Evolutionary conservation across 92 coral and sea anemone species (phyloP).

Genomic region (Montipora capitata): DNA sequence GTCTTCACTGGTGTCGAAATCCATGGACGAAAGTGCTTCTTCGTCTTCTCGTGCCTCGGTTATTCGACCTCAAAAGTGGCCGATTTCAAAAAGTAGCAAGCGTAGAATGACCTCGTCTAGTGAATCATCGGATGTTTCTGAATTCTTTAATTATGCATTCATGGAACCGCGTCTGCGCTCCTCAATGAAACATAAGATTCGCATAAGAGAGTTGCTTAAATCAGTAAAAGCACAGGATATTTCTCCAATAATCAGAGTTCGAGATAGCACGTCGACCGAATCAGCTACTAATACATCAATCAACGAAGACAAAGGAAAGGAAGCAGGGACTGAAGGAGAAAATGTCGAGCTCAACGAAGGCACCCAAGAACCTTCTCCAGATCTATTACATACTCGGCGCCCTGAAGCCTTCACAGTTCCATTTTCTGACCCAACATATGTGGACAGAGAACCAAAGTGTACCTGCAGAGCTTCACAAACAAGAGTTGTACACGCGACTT

Average conservation of each 20-base stretch:
- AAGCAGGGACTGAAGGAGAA: slow-evolving; percentile 8
- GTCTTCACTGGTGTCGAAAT: slow-evolving; percentile 79
- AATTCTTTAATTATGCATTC: slow-evolving; percentile 75
- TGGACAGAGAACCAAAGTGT: slow-evolving; percentile 12
- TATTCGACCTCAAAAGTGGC: slow-evolving; percentile 34
- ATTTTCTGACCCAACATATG: neutral
- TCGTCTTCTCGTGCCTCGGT: slow-evolving; percentile 57
- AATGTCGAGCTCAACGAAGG: neutral
- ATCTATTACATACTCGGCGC: neutral
- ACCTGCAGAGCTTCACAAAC: neutral
- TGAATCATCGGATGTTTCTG: slow-evolving; percentile 76
- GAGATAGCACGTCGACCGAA: slow-evolving; percentile 17
- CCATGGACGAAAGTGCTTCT: slow-evolving; percentile 63
- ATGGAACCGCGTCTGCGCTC: slow-evolving; percentile 59
- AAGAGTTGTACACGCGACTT: slow-evolving; percentile 2
- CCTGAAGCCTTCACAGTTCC: slow-evolving; percentile 9
- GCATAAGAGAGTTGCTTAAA: slow-evolving; percentile 77
- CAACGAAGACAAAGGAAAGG: slow-evolving; percentile 14
- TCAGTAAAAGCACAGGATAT: slow-evolving; percentile 64
- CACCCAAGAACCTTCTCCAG: neutral
- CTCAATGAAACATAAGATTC: slow-evolving; percentile 78
- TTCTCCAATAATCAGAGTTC: slow-evolving; percentile 28
- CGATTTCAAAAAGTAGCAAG: slow-evolving; percentile 31
- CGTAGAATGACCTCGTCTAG: slow-evolving; percentile 67
- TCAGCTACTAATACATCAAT: slow-evolving; percentile 53